Conservation (phyloP, 2,888 invertebrate genomes). For the Pristionchus maxplancki region DNA sequence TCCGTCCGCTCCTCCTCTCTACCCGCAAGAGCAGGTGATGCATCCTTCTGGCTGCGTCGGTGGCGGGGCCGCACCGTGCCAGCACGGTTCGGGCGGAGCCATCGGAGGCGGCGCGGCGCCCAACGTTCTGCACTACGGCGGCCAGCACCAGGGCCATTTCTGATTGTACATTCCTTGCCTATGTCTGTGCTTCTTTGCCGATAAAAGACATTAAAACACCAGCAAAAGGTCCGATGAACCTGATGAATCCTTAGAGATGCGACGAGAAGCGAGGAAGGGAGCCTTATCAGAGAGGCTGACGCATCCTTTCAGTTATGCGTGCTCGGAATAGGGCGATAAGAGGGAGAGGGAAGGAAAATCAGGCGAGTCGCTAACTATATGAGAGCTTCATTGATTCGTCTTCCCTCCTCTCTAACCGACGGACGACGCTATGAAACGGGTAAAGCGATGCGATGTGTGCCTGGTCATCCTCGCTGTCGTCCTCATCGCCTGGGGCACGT, state of each 20-base stretch:
- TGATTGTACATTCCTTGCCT: not conserved
- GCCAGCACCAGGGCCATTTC: not conserved
- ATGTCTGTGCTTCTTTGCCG: not conserved
- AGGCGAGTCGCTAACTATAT: conserved; percentile 40
- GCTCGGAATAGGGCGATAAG: conserved; percentile 26
- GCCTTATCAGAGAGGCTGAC: not conserved
- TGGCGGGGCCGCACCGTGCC: not conserved
- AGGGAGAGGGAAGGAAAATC: conserved; percentile 1
- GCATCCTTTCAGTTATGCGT: conserved; percentile 28
- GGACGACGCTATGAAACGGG: not conserved
- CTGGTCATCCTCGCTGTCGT: not conserved
- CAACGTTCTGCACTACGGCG: not conserved
- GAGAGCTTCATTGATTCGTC: not conserved
- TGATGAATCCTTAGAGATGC: not conserved
- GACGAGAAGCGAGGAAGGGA: not conserved
- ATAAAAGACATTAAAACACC: not conserved
- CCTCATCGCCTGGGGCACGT: not conserved
- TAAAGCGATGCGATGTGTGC: not conserved
- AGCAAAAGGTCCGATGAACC: not conserved
- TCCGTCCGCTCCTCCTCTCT: not conserved
- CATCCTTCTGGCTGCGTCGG: not conserved
- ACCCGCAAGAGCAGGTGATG: not conserved
- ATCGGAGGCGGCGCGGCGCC: conserved; percentile 26
- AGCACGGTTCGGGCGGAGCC: not conserved
- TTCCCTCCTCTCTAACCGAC: not conserved